Conservation (phyloP, 2,113 vertebrate species). For the Scalopus aquaticus region DNA sequence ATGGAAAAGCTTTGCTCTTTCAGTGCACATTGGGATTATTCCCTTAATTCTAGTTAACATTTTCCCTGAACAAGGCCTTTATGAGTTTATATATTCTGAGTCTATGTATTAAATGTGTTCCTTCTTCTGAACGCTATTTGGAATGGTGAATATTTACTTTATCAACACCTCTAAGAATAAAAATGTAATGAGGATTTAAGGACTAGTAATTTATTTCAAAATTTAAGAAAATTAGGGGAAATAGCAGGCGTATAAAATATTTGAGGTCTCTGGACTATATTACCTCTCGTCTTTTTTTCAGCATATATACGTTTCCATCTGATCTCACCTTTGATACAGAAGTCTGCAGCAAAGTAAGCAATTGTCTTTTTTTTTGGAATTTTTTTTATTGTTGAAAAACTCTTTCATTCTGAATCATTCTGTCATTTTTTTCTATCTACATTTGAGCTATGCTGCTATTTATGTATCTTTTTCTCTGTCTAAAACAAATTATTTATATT, state of each 20-base stretch:
- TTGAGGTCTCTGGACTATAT: background rate
- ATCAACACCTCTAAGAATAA: background rate
- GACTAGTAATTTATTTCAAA: constrained; percentile 52
- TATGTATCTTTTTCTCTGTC: constrained; percentile 9
- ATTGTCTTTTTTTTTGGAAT: background rate
- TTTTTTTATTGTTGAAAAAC: constrained; percentile 23
- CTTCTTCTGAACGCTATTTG: constrained; percentile 9
- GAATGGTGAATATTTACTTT: constrained; percentile 35
- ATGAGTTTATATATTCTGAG: background rate
- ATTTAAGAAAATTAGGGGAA: background rate
- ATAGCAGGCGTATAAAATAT: background rate
- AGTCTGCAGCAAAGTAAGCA: constrained; percentile 94
- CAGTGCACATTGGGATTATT: background rate
- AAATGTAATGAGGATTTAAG: constrained; percentile 16
- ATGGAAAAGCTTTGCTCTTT: background rate
- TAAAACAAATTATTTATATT: constrained; percentile 15
- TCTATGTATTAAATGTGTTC: background rate
- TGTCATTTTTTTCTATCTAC: background rate
- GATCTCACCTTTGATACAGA: constrained; percentile 94
- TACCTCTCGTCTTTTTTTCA: constrained; percentile 79
- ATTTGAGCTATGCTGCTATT: background rate
- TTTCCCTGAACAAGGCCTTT: constrained; percentile 5
- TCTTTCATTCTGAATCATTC: constrained; percentile 20
- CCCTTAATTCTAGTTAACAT: background rate
- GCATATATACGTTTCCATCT: constrained; percentile 95